A percentile compares a stretch with the other conserved stretches of the same genome.
These are phyloP conservation scores for Montipora capricornis DNA, from an alignment of 64 coral and sea anemone genomes.

Conservation along the genomic window DNA sequence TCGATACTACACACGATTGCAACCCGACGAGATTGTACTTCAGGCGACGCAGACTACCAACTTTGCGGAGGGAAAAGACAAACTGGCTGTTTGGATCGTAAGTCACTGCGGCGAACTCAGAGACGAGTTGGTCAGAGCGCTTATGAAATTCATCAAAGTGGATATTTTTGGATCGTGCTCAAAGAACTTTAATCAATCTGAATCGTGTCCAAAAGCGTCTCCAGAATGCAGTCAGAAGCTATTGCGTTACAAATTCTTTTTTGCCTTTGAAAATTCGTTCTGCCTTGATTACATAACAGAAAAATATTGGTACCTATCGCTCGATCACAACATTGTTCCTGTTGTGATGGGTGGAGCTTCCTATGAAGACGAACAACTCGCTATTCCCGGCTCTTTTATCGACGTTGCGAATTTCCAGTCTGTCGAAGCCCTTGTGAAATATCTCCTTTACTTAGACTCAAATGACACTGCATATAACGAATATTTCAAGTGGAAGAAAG, in stretches of 20 bases:
- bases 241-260: constrained; percentile 63
- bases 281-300: constrained; percentile 81
- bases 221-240: constrained; percentile 27
- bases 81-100: constrained; percentile 65
- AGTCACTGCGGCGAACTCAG: constrained; percentile 59
- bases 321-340: constrained; percentile 55
- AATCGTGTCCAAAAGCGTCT: constrained; percentile 13
- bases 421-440: constrained; percentile 45
- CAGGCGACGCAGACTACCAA: constrained; percentile 1
- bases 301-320: constrained; percentile 70
- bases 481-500: constrained; percentile 74
- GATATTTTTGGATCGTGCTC: constrained; percentile 66
- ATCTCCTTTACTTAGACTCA: constrained; percentile 59
- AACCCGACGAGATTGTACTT: not conserved
- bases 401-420: constrained; percentile 64
- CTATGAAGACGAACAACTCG: constrained; percentile 44
- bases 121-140: constrained; percentile 57
- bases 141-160: constrained; percentile 64
- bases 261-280: constrained; percentile 72
- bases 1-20: constrained; percentile 30
- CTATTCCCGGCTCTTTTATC: constrained; percentile 78
- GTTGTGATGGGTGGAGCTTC: constrained; percentile 70
- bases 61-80: constrained; percentile 57
- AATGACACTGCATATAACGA: constrained; percentile 74
- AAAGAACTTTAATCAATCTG: constrained; percentile 44